phyloP scores from a whole-genome alignment of 1,140 invertebrate species.

The Diabrotica virgifera region DNA sequence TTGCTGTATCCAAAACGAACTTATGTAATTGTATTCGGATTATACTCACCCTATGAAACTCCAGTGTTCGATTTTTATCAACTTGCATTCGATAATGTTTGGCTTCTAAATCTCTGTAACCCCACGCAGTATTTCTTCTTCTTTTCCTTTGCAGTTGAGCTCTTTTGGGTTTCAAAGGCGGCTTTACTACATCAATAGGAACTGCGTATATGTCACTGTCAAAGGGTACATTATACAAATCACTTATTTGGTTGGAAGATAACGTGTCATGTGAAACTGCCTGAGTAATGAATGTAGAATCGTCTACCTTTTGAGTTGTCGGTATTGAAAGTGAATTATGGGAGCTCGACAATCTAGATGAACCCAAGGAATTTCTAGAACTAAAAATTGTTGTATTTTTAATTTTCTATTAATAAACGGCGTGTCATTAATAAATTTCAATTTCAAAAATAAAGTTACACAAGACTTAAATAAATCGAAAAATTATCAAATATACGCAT shows the following conservation, averaged over 20 bases:
- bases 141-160: constrained; percentile 56
- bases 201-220: constrained; percentile 83
- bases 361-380: constrained; percentile 63
- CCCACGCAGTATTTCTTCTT: constrained; percentile 56
- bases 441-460: no score
- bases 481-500: no score
- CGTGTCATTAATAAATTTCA: no score
- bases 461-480: no score
- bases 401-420: no score
- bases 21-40: background rate
- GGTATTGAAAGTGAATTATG: constrained; percentile 76
- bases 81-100: constrained; percentile 19
- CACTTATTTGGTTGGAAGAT: constrained; percentile 67
- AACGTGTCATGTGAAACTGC: constrained; percentile 80
- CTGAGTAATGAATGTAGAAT: constrained; percentile 81
- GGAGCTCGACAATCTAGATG: constrained; percentile 72
- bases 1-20: no score
- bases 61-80: constrained; percentile 21
- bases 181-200: constrained; percentile 72
- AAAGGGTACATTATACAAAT: constrained; percentile 82
- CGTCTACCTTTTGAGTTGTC: constrained; percentile 65
- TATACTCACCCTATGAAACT: constrained; percentile 26
- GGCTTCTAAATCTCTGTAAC: constrained; percentile 48
- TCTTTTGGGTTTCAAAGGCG: constrained; percentile 57
- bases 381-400: constrained; percentile 23